Base-by-base conservation (phyloP, 2,888 invertebrate species). In the Punctoribates punctum region DNA sequence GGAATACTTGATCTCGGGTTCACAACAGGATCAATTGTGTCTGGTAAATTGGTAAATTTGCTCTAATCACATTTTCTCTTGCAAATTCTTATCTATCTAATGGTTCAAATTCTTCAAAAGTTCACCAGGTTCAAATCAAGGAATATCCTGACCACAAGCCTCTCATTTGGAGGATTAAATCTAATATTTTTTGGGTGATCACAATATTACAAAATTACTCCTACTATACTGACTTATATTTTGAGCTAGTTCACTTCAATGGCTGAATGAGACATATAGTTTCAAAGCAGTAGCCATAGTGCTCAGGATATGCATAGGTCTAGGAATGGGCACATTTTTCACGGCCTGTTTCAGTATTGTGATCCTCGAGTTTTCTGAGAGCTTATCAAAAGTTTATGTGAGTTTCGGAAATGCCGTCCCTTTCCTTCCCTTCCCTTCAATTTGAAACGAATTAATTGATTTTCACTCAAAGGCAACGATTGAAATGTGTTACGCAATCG, bases 321-420 rank as follows among this genome's bases (percentile, higher is more conserved):
- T 57, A n/a, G 57, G 57, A 17, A 57, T 57, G 57, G 57, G 57
- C 57, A 57, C 23, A n/a, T 57, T 23, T 20, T 57, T 57, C 23
- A 57, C 57, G 9, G 57, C 57, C 20, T 57, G 57, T 20, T 57
- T 17, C 23, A 57, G 3, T 6, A 57, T n/a, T 20, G 20, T 57
- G 20, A 20, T 57, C 23, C 23, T 20, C 13, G 8, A 23, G 23
- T 57, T 57, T 20, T n/a, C 57, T 8, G 23, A 57, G 13, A 13
- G n/a, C 20, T 1, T 57, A 11, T 57, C 57, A n/a, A n/a, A n/a
- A 20, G 8, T 57, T 9, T 57, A 57, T 20, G 57, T 57, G 20
- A 57, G 23, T 3, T 5, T 23, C 1, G 34, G 34, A 34, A 34
- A n/a, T n/a, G n/a, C n/a, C n/a, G n/a, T n/a, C n/a, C n/a, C n/a